Evolutionary conservation across 2,797 vertebrate species (phyloP).

Genomic region (Mastacembelus armatus): DNA sequence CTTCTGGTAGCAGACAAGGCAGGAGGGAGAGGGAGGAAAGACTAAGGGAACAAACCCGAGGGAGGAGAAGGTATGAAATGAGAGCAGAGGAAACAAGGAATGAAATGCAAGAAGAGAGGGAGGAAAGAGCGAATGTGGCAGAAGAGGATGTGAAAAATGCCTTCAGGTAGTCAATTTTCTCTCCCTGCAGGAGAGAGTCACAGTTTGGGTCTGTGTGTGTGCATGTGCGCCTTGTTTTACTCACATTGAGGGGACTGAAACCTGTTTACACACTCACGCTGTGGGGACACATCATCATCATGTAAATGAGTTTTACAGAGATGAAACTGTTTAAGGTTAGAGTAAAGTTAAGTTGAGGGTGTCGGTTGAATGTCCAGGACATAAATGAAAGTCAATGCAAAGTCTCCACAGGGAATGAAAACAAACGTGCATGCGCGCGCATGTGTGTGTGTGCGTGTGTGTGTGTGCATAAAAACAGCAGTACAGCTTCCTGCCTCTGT

Average conservation of each 20-base stretch:
- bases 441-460: slow-evolving; percentile 32
- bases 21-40: neutral
- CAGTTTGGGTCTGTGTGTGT: slow-evolving; percentile 65
- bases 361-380: no score
- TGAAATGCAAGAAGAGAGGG: slow-evolving; percentile 14
- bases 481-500: slow-evolving; percentile 42
- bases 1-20: neutral
- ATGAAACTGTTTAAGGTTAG: no score
- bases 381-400: no score
- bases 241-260: no score
- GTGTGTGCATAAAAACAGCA: slow-evolving; percentile 49
- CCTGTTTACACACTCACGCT: no score
- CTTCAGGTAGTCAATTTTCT: slow-evolving; percentile 73
- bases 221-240: no score
- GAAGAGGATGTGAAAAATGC: slow-evolving; percentile 51
- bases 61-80: neutral
- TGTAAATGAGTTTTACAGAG: no score
- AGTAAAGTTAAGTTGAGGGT: no score
- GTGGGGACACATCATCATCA: no score
- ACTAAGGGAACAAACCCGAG: neutral
- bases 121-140: slow-evolving; percentile 7
- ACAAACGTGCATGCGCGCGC: no score
- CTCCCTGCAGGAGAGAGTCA: slow-evolving; percentile 68
- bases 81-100: slow-evolving; percentile 9
- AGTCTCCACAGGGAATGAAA: no score